Evolutionary conservation across 1,140 invertebrate genomes (phyloP).

Genomic region (Planococcus citri): DNA sequence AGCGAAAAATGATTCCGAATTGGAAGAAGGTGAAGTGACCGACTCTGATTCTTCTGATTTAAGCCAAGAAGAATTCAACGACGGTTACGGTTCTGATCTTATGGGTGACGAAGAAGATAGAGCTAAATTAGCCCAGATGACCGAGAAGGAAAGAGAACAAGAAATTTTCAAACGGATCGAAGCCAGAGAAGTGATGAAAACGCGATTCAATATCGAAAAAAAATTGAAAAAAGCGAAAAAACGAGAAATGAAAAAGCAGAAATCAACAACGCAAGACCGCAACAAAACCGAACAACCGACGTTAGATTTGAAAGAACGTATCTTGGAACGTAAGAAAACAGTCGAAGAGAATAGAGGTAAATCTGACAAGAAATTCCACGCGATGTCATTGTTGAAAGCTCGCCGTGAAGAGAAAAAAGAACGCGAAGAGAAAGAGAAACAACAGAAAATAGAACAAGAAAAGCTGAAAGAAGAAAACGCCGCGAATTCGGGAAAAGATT

Average conservation of each 20-base stretch:
- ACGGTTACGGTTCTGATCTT: conserved; percentile 88
- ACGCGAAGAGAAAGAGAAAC: conserved; percentile 50
- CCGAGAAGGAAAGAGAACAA: conserved; percentile 92
- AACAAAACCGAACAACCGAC: conserved; percentile 32
- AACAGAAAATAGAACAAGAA: conserved; percentile 38
- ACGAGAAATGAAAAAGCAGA: conserved; percentile 55
- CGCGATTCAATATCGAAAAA: conserved; percentile 92
- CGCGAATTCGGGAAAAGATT: conserved; percentile 40
- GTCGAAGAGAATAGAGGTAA: conserved; percentile 71
- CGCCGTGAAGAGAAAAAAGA: conserved; percentile 69
- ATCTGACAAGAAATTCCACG: conserved; percentile 77
- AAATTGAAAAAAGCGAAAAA: conserved; percentile 79
- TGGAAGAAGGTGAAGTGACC: conserved; percentile 8
- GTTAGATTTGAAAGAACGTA: conserved; percentile 61
- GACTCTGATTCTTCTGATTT: conserved; percentile 36
- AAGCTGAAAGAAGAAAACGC: conserved; percentile 39
- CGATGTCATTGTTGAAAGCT: conserved; percentile 81
- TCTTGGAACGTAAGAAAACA: conserved; percentile 81
- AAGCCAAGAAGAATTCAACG: conserved; percentile 56
- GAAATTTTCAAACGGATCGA: conserved; percentile 95
- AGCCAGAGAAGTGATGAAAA: conserved; percentile 82
- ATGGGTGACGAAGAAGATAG: conserved; percentile 96
- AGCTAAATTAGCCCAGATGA: conserved; percentile 75
- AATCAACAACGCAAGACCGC: conserved; percentile 39
- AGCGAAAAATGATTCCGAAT: background rate